Evolutionary conservation across 2,113 vertebrate genomes (phyloP), one percentile per base, ranked within the genome.

Genomic region (Oncorhynchus kisutch): DNA sequence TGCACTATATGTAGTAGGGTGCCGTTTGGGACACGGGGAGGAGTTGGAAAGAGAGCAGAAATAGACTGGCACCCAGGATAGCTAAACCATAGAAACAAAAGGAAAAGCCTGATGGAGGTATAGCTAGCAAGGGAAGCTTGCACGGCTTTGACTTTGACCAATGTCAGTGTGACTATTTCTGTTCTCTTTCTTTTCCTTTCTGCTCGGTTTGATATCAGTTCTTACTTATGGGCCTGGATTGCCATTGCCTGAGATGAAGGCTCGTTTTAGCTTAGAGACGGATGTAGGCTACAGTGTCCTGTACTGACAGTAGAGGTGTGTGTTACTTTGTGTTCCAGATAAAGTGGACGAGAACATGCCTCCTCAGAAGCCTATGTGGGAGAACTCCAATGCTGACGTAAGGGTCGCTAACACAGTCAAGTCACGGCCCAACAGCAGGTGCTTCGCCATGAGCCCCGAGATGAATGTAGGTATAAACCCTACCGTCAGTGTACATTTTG

Each of bases 291-390:
- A 62, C 13, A 62, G 59, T 84, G 57, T 78, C 25, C 13, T 66
- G 64, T 67, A 8, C 29, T 79, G 24, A 75, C n/a, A 73, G 31
- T 22, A 27, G 18, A 7, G 51, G 7, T n/a, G n/a, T n/a, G 57
- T 78, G 66, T 22, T 71, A 25, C 29, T 51, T 54, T 83, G 64
- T 82, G 74, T 31, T 95, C 80, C 94, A 97, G 96, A 96, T 89
- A 96, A 96, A 83, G 90, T 95, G 25, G 96, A 96, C 71, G 96
- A 97, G 90, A 93, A 93, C 54, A 88, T 95, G 48, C 93, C 94
- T 3, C 90, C 94, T 81, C 84, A 95, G 86, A 96, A 95, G 90
- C 94, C 95, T 51, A 89, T 91, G 74, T 94, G 92, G 57, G 96
- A 96, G 84, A 96, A 86, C 80, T 90, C 94, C 84, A 91, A 93